phyloP scores from a whole-genome alignment of 2,797 vertebrate genomes.

The Bucorvus abyssinicus region DNA sequence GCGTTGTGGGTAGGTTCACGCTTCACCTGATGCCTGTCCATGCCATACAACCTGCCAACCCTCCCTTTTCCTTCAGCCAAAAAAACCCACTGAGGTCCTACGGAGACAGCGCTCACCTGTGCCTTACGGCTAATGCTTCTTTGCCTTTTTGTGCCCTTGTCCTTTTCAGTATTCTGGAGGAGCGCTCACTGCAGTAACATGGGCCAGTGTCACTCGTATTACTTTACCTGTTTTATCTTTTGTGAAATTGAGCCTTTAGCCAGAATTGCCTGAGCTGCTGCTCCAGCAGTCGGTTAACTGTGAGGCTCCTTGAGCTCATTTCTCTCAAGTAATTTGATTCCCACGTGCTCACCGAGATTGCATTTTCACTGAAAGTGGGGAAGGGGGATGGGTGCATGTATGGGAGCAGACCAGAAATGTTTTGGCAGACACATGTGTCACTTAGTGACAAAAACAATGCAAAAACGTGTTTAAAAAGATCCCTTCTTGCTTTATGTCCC shows the following conservation, averaged over 20 bases:
- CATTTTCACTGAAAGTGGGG: conserved; percentile 45
- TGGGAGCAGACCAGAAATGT: not conserved
- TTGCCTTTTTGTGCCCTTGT: conserved; percentile 36
- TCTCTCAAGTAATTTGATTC: conserved; percentile 78
- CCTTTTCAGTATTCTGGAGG: conserved; percentile 78
- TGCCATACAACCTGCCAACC: not conserved
- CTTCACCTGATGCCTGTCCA: not conserved
- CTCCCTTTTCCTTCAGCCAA: not conserved
- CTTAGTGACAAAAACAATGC: conserved; percentile 18
- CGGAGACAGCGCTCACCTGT: not conserved
- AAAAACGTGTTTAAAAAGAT: not conserved
- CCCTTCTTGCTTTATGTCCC: not conserved
- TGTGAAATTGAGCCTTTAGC: conserved; percentile 80
- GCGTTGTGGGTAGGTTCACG: not conserved
- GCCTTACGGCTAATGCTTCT: not conserved
- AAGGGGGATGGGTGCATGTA: not conserved
- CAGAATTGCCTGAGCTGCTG: conserved; percentile 76
- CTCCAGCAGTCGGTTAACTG: conserved; percentile 75
- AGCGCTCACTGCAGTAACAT: conserved; percentile 70
- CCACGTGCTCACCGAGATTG: conserved; percentile 71
- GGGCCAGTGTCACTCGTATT: conserved; percentile 75
- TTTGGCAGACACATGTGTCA: conserved; percentile 18
- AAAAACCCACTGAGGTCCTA: not conserved
- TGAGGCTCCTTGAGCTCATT: conserved; percentile 74
- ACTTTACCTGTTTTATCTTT: conserved; percentile 81